Percentiles rank a stretch among this genome's conserved stretches.
phyloP scores from a whole-genome alignment of 2,113 vertebrate species.

The Macheiramphus alcinus region DNA sequence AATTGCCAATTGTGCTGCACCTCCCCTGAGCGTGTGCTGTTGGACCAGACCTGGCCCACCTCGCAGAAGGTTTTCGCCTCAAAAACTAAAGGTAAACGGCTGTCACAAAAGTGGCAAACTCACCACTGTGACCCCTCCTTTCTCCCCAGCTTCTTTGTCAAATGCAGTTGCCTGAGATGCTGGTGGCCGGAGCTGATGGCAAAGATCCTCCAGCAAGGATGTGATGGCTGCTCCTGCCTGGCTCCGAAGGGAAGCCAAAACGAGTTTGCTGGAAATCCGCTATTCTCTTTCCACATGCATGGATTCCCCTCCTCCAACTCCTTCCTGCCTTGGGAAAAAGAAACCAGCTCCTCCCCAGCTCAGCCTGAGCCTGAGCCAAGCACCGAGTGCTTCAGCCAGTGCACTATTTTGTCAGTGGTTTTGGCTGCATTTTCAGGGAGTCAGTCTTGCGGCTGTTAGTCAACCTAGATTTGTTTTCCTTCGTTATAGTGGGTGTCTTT shows the following conservation, averaged over 20 bases:
- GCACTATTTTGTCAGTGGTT: accelerated
- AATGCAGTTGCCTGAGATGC: not conserved
- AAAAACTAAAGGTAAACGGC: not conserved
- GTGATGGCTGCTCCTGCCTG: not conserved
- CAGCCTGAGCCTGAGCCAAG: not conserved
- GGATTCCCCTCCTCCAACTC: not conserved
- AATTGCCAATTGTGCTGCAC: not conserved
- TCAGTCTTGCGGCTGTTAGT: accelerated
- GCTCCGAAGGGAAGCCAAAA: accelerated
- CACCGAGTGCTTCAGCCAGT: accelerated
- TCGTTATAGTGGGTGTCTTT: accelerated
- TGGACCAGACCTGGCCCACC: not conserved
- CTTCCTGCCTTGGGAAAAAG: not conserved
- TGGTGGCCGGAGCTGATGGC: accelerated
- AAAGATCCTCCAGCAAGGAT: not conserved
- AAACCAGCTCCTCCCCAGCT: not conserved
- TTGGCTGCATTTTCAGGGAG: not conserved
- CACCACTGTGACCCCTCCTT: not conserved
- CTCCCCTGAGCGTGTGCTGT: not conserved
- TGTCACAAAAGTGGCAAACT: not conserved
- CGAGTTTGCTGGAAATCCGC: accelerated
- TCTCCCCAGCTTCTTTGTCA: not conserved
- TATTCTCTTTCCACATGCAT: accelerated
- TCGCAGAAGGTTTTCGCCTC: not conserved
- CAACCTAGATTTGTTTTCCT: not conserved